Evolutionary conservation across 2,113 vertebrate genomes (phyloP).

Genomic region (Sceloporus tristichus): DNA sequence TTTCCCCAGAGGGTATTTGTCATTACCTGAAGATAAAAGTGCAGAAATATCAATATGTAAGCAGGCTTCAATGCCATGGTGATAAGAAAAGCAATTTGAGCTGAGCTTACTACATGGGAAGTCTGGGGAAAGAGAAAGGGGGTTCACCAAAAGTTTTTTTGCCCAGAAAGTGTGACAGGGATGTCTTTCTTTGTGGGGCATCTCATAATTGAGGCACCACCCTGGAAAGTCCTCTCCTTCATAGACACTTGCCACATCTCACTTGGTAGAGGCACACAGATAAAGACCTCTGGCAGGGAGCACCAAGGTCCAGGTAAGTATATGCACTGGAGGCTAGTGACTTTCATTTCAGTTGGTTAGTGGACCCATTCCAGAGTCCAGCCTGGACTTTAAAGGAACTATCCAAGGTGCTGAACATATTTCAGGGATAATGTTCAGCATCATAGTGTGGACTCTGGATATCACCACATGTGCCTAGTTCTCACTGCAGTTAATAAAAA

Average conservation of each 20-base stretch:
- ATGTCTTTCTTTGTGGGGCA: background rate
- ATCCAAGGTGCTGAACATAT: too few relatives aligned
- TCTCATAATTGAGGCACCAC: background rate
- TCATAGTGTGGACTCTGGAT: too few relatives aligned
- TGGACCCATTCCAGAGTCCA: too few relatives aligned
- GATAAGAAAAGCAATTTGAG: background rate
- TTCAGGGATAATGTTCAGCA: too few relatives aligned
- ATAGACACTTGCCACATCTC: background rate
- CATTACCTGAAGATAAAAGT: background rate
- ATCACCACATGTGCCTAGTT: too few relatives aligned
- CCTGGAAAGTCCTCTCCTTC: background rate
- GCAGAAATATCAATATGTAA: background rate
- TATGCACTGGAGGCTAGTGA: too few relatives aligned
- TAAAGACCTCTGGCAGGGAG: background rate
- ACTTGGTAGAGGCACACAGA: background rate
- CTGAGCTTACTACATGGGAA: background rate
- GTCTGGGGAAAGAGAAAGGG: background rate
- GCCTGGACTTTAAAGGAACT: too few relatives aligned
- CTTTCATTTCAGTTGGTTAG: too few relatives aligned
- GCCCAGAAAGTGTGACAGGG: background rate
- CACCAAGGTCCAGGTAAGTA: too few relatives aligned
- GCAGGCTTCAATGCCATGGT: background rate
- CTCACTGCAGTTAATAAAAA: too few relatives aligned
- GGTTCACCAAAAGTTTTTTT: background rate
- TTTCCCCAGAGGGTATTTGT: too few relatives aligned